Evolutionary conservation across 2,888 invertebrate genomes (phyloP), one percentile per base, ranked within the genome.

Genomic region (Dimorphilus gyrociliatus): DNA sequence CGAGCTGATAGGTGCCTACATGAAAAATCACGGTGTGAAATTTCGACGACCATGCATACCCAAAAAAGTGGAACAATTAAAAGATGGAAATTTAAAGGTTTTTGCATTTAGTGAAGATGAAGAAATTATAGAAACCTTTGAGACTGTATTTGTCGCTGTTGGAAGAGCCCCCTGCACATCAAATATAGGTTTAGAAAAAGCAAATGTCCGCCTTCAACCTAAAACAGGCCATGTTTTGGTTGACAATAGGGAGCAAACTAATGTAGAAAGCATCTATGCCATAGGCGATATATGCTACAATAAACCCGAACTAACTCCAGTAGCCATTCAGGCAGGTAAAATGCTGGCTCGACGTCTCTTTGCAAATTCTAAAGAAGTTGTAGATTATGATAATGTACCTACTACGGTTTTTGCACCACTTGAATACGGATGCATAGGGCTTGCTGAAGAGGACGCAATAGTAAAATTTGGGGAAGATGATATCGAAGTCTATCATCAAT

Each of bases 401-500:
- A 55, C 55, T 6, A 56, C 55, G 18, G 53, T 55, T n/a, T 55
- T 55, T 33, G 55, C 55, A 2, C 55, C 55, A 2, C 31, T 55
- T 19, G 55, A 55, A 37, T 55, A 56, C 30, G 48, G 53, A 2
- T 40, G 39, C 25, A 46, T 55, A 23, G 55, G 55, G 4, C 14
- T 49, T 16, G 42, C 51, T n/a, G 55, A 55, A 36, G 55, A 56
- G 23, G 36, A 41, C 6, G 53, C 53, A 8, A 31, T 46, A 2
- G 32, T 33, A n/a, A 35, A 35, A 27, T 45, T 37, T 30, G 50
- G 49, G 10, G 40, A 44, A 19, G 38, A 47, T 12, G 42, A 44
- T 25, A 35, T 55, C 7, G 51, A 55, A 44, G 53, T 90, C 15
- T 94, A 85, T 66, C 92, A 94, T 66, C 80, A 80, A 27, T 82